Base-by-base conservation (phyloP, 2,113 vertebrate species). In the Sminthopsis crassicaudata region DNA sequence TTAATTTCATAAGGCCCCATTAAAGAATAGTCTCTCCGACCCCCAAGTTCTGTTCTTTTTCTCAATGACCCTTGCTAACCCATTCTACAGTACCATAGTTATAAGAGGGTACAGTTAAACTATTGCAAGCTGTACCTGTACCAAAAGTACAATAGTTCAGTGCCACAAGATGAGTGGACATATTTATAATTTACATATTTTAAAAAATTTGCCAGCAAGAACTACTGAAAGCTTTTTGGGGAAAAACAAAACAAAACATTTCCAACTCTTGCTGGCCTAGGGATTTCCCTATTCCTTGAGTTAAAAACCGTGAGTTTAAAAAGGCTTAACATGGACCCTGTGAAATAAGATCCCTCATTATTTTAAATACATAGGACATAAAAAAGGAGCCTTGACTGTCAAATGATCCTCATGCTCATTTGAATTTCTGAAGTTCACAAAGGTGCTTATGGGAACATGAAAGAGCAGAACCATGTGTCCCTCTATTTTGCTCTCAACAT, bases 391-490 rank as follows among this genome's bases (percentile, higher is more conserved):
- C 9, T 54, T 10, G 91, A 7, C 92, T 22, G 54, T 91, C 92
- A 50, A 84, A 91, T 96, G 98, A 98, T 97, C 90, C 93, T 93
- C 89, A 96, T 95, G 53, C 60, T 19, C 90, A 93, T 51, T 6
- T 97, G 92, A 94, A 84, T 98, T 98, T 98, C 98, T 99, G 98
- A 99, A 84, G 98, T 97, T 98, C 97, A 96, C 97, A 96, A 97
- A 98, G 98, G 97, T 98, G 98, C 98, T 97, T 84, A 95, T 97
- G 98, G 98, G 97, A 97, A 97, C 95, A 95, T 76, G 96, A 97
- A 91, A 0, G 97, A 96, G 97, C 95, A 95, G 95, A 94, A 93
- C 94, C n/a, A 96, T 94, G 96, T 94, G 94, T 97, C 96, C 97
- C 97, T 96, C 97, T 98, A 94, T 97, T 95, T 92, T 95, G 96